These are phyloP conservation scores for Xiphydria camelus DNA, from an alignment of 2,888 invertebrate genomes.

Conservation along the genomic window DNA sequence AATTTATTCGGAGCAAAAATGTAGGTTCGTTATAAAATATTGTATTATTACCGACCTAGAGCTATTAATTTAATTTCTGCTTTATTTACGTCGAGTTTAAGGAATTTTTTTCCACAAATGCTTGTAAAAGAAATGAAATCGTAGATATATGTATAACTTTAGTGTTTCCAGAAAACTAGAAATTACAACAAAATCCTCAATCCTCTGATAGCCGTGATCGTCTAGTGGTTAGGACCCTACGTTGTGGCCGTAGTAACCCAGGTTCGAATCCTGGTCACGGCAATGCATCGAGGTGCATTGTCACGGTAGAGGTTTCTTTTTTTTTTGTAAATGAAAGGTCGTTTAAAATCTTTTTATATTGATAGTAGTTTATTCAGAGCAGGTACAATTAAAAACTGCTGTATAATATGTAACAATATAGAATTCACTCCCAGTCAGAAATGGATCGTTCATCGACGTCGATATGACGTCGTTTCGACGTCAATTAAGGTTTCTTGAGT, in stretches of 20 bases:
- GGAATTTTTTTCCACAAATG: too few species aligned
- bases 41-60: too few species aligned
- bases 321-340: background rate
- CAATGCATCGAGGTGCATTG: conserved; percentile 45
- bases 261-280: conserved; percentile 77
- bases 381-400: background rate
- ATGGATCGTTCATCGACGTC: too few species aligned
- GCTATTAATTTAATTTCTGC: too few species aligned
- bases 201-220: conserved; percentile 65
- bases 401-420: background rate
- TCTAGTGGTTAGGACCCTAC: conserved; percentile 77
- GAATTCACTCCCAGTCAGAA: background rate
- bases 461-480: too few species aligned
- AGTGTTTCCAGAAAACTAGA: background rate
- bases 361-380: background rate
- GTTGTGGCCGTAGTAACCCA: conserved; percentile 79
- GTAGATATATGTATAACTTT: too few species aligned
- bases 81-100: too few species aligned
- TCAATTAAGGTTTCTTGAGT: too few species aligned
- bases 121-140: too few species aligned
- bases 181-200: background rate
- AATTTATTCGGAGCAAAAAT: too few species aligned
- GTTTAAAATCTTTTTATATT: background rate
- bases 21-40: too few species aligned
- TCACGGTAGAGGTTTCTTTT: conserved; percentile 14